Conservation (phyloP, 2,888 invertebrate genomes). For the Hirtodrosophila duncani region DNA sequence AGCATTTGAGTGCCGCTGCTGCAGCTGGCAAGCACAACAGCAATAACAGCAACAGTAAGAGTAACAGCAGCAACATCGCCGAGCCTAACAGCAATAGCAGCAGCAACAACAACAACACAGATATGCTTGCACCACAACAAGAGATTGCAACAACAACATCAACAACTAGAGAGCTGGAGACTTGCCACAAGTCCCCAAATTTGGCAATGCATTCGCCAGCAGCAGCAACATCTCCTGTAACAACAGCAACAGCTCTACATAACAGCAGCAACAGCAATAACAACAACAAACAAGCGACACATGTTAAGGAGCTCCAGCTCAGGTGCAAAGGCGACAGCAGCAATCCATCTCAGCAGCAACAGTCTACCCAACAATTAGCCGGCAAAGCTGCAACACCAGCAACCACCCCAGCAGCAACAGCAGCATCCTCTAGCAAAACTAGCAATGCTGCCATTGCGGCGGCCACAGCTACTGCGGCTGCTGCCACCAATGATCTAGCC, state of each 20-base stretch:
- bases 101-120: constrained; percentile 12
- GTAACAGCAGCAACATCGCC: constrained; percentile 15
- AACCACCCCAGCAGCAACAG: constrained; percentile 5
- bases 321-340: constrained; percentile 24
- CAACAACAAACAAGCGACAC: constrained; percentile 17
- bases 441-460: constrained; percentile 57
- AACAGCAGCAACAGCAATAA: constrained; percentile 23
- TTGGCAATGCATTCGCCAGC: too few species aligned
- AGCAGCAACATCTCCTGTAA: constrained; percentile 1
- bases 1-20: constrained; percentile 60
- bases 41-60: constrained; percentile 25
- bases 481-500: constrained; percentile 80
- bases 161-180: constrained; percentile 19
- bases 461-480: constrained; percentile 64
- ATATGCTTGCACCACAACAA: constrained; percentile 17
- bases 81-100: constrained; percentile 17
- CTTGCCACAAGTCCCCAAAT: constrained; percentile 18
- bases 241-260: constrained; percentile 28
- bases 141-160: constrained; percentile 35
- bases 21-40: constrained; percentile 38
- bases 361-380: not conserved
- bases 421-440: constrained; percentile 32
- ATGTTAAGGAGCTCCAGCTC: constrained; percentile 24
- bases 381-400: constrained; percentile 3
- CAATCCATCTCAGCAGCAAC: constrained; percentile 27